Evolutionary conservation across 1,140 invertebrate species (phyloP).

Genomic region (Drosophila aff.): DNA sequence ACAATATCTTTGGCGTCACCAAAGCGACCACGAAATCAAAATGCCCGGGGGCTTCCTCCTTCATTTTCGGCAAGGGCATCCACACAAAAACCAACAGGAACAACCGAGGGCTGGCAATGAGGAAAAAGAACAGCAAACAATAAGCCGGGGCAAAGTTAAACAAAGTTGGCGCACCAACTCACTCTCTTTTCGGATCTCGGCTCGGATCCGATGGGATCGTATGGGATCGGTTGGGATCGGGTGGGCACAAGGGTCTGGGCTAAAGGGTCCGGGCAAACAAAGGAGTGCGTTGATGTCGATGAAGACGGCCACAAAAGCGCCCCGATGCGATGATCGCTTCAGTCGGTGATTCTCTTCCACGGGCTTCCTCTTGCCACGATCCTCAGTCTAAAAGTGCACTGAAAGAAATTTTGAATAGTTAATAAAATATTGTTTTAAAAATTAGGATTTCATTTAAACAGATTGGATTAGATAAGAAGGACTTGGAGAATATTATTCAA

Average conservation of each 20-base stretch:
- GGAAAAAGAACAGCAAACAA: slow-evolving; percentile 56
- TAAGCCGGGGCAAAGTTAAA: slow-evolving; percentile 71
- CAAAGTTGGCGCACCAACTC: slow-evolving; percentile 72
- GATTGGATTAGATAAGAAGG: no score
- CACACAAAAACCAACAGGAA: slow-evolving; percentile 62
- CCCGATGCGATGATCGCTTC: slow-evolving; percentile 75
- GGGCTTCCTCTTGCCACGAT: slow-evolving; percentile 2
- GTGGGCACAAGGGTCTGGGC: slow-evolving; percentile 28
- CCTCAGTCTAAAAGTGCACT: not conserved
- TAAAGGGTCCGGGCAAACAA: slow-evolving; percentile 36
- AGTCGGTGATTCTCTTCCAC: slow-evolving; percentile 45
- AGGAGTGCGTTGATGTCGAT: slow-evolving; percentile 59
- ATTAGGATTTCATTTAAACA: not conserved
- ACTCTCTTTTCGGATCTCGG: slow-evolving; percentile 27
- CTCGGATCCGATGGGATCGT: slow-evolving; percentile 8
- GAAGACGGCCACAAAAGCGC: slow-evolving; percentile 75
- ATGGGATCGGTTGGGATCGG: slow-evolving; percentile 34
- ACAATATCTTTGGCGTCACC: slow-evolving; percentile 1
- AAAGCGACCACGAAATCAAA: slow-evolving; percentile 15
- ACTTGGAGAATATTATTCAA: not conserved
- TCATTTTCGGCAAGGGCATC: slow-evolving; percentile 56
- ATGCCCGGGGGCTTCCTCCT: slow-evolving; percentile 19
- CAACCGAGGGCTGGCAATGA: slow-evolving; percentile 25
- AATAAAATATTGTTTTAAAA: not conserved
- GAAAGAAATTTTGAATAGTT: not conserved